Base-by-base conservation (phyloP, 2,113 vertebrate genomes). In the Pipra filicauda region DNA sequence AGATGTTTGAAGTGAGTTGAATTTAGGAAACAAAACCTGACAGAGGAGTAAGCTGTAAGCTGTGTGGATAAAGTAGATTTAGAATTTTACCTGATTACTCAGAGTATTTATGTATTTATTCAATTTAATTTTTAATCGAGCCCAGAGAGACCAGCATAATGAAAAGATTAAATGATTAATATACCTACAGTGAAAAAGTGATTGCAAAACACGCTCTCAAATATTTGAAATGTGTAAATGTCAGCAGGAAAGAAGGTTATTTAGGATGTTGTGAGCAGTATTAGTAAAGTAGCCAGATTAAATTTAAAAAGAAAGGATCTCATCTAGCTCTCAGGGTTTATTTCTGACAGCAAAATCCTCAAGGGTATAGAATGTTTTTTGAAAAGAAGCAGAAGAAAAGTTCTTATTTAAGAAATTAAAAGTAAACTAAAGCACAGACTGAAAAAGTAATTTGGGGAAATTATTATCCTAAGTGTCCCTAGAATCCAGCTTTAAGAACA, bases 61-160 rank as follows among this genome's bases (percentile, higher is more conserved):
- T 58, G 55, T 67, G 57, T 71, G 33, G 35, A 46, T 69, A 65
- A 73, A 70, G 54, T 16, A 69, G 35, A 83, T 46, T 61, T 67
- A 58, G 59, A 73, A 51, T 71, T 89, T 75, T 77, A 55, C 44
- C 49, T 77, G 33, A 69, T 86, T 94, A 41, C 30, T 72, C 39
- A 43, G 33, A 41, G 10, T 85, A 85, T 82, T 88, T 87, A 81
- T 66, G 48, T 82, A 64, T 95, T 94, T 94, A 46, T 91, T 88
- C 52, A 75, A 8, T 74, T 78, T 75, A 62, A 39, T 64, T 84
- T 94, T 93, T 85, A 72, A 76, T 88, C 4, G 0, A 77, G 59
- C 70, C 44, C 28, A 5, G 37, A 86, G 51, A 88, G 37, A 73
- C 31, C 26, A 61, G 24, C 23, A 31, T 80, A 92, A 79, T 84